These are phyloP conservation scores for Drosophila sucinea DNA, from an alignment of 1,140 invertebrate genomes.

Conservation along the genomic window DNA sequence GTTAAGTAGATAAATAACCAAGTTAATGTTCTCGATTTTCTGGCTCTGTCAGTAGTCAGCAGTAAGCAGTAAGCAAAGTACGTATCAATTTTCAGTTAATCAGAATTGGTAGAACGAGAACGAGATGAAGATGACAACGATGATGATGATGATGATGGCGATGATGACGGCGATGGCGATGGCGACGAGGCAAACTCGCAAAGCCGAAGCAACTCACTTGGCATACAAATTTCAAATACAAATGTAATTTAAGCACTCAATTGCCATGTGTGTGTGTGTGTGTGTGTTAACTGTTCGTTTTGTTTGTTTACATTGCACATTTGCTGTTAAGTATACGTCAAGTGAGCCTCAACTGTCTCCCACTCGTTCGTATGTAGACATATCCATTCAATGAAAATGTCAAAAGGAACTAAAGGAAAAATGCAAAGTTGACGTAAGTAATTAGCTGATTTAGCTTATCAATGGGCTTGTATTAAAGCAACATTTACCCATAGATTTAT, in stretches of 20 bases:
- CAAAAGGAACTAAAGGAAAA: neutral
- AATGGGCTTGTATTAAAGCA: neutral
- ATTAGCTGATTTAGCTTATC: neutral
- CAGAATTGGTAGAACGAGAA: neutral
- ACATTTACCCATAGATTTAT: too few species aligned
- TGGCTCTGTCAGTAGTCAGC: neutral
- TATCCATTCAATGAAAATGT: slow-evolving; percentile 11
- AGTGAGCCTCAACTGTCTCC: slow-evolving; percentile 16
- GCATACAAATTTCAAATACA: slow-evolving; percentile 31
- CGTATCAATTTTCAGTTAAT: slow-evolving; percentile 28
- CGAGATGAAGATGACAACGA: neutral
- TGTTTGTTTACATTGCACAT: slow-evolving; percentile 30
- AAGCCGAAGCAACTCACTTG: slow-evolving; percentile 17
- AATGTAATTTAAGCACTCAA: slow-evolving; percentile 30
- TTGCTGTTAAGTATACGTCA: slow-evolving; percentile 35
- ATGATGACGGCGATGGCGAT: neutral
- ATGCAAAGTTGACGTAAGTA: slow-evolving; percentile 14
- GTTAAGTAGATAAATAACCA: slow-evolving; percentile 1
- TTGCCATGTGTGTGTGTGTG: neutral
- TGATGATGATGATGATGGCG: neutral
- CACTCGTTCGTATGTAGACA: neutral
- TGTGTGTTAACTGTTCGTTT: slow-evolving; percentile 24
- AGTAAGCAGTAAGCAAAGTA: slow-evolving; percentile 16
- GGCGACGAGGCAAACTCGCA: slow-evolving; percentile 18
- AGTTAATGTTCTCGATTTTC: slow-evolving; percentile 4